Percentiles rank a stretch among this genome's conserved stretches.
phyloP scores from a whole-genome alignment of 2,888 invertebrate genomes.

The Seira sanloemensis region DNA sequence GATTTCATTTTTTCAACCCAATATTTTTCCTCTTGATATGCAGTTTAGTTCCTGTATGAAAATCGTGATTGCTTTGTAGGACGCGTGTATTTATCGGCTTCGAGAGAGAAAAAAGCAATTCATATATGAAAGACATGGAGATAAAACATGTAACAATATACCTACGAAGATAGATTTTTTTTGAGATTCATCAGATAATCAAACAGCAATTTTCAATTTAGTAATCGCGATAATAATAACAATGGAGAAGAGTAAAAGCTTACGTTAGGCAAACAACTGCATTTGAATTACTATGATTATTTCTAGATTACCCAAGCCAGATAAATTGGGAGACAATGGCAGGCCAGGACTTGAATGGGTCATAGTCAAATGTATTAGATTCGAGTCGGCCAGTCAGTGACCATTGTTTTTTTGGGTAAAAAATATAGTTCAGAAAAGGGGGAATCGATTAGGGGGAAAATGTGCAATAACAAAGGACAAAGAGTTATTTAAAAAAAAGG shows the following conservation, averaged over 20 bases:
- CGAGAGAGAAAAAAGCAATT: too few relatives aligned
- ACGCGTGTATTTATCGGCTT: background rate
- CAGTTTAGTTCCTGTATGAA: background rate
- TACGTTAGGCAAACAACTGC: background rate
- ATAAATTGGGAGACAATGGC: background rate
- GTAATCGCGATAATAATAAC: constrained; percentile 4
- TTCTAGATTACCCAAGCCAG: background rate
- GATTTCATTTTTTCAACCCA: too few relatives aligned
- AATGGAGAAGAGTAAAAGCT: constrained; percentile 1
- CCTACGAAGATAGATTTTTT: background rate
- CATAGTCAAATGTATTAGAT: constrained; percentile 3
- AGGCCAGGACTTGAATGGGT: background rate
- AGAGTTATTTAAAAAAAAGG: background rate
- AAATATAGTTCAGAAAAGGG: background rate
- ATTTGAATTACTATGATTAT: background rate
- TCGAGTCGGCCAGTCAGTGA: background rate
- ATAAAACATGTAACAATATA: background rate
- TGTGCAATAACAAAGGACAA: background rate
- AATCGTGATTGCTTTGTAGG: background rate
- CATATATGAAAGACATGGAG: background rate
- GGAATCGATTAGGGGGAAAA: background rate
- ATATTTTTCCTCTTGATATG: too few relatives aligned
- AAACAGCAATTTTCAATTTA: constrained; percentile 4
- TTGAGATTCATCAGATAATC: background rate
- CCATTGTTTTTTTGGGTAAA: background rate